Evolutionary conservation across 2,113 vertebrate genomes (phyloP).

Genomic region (Chrysochloris asiatica): DNA sequence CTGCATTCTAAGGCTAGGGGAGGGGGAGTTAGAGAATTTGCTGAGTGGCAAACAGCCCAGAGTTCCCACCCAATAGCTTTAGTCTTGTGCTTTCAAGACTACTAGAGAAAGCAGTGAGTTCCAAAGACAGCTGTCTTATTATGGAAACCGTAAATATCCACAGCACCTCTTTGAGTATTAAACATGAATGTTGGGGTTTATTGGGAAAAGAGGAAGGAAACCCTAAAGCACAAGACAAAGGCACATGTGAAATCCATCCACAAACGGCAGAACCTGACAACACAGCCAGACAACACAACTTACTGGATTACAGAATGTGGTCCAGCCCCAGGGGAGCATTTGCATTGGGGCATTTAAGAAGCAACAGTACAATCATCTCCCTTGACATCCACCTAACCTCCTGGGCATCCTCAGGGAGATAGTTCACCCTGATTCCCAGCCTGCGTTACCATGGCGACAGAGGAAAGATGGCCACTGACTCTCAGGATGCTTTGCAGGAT

Average conservation of each 20-base stretch:
- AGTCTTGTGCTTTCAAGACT: no score
- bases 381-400: background rate
- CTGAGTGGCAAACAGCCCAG: background rate
- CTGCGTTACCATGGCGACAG: constrained; percentile 21
- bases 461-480: background rate
- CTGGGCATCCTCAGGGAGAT: background rate
- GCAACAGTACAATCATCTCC: background rate
- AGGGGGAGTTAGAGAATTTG: background rate
- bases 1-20: background rate
- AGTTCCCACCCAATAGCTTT: no score
- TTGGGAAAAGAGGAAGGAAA: background rate
- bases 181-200: background rate
- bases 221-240: background rate
- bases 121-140: background rate
- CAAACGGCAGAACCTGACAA: rapidly evolving
- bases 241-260: background rate
- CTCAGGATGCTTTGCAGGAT: rapidly evolving
- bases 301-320: no score
- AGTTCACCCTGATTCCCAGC: background rate
- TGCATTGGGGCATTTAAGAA: background rate
- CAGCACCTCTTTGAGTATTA: rapidly evolving
- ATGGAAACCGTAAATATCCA: rapidly evolving
- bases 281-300: rapidly evolving
- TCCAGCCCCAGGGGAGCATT: rapidly evolving
- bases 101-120: background rate